Conservation (phyloP, 2,797 vertebrate species). For the Chelmon rostratus region DNA sequence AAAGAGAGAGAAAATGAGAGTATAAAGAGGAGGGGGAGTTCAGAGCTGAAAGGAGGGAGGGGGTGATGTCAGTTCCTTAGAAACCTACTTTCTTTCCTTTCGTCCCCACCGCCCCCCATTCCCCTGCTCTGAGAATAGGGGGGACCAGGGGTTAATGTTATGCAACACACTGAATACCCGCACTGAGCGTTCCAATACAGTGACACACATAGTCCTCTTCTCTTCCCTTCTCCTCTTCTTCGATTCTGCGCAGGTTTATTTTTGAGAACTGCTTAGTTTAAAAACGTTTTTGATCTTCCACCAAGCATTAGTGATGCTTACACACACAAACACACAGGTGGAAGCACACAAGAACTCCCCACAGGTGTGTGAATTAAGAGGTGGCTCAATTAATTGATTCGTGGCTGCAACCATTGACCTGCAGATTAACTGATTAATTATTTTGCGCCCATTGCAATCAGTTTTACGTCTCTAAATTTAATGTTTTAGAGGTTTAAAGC, state of each 20-base stretch:
- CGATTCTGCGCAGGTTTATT: background rate
- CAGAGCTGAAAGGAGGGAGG: constrained; percentile 73
- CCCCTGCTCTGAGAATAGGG: constrained; percentile 81
- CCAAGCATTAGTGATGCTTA: background rate
- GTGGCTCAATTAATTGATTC: background rate
- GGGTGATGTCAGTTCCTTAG: constrained; percentile 89
- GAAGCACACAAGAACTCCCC: background rate
- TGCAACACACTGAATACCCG: constrained; percentile 86
- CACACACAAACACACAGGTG: background rate
- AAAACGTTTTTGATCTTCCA: background rate
- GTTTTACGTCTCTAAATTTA: background rate
- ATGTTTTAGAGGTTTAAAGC: background rate
- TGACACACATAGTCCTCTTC: constrained; percentile 71
- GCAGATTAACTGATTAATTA: too few species aligned
- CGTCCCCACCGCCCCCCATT: constrained; percentile 56
- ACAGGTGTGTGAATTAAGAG: background rate
- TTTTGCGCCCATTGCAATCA: background rate
- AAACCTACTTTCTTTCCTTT: constrained; percentile 78
- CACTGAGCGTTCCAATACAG: constrained; percentile 75
- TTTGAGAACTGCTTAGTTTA: background rate
- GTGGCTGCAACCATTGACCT: too few species aligned
- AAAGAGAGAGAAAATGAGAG: constrained; percentile 78
- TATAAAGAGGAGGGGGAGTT: constrained; percentile 72
- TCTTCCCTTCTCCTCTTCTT: constrained; percentile 24
- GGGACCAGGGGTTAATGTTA: constrained; percentile 89